Percentiles rank a stretch among this genome's conserved stretches.
Evolutionary conservation across 2,113 vertebrate species (phyloP).

Genomic region (Pangasianodon hypophthalmus): DNA sequence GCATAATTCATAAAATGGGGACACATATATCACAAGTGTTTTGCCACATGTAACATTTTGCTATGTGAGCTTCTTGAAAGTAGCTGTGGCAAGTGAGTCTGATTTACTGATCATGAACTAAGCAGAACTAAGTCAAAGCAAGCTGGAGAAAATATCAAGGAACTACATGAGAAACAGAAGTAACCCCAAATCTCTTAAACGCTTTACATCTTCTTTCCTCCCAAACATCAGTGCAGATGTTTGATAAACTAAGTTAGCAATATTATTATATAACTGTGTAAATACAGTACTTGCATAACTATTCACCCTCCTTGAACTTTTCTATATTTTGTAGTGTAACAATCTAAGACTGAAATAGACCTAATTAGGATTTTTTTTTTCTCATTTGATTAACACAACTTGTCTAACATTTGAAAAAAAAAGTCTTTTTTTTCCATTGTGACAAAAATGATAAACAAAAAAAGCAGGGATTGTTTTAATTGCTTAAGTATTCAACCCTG

Average conservation of each 20-base stretch:
- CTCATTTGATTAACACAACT: too few relatives aligned
- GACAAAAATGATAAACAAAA: too few relatives aligned
- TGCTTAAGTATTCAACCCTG: background rate
- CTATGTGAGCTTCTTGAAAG: background rate
- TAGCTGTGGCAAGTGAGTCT: conserved; percentile 6
- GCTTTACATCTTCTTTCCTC: background rate
- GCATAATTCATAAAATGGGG: background rate
- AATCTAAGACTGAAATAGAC: background rate
- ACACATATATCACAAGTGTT: background rate
- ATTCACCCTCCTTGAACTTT: background rate
- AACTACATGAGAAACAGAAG: background rate
- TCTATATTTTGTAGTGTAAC: background rate
- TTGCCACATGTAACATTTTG: background rate
- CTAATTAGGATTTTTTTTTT: too few relatives aligned
- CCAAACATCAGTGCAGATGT: background rate
- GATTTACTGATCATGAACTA: conserved; percentile 6
- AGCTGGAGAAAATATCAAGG: background rate
- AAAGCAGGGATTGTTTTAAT: too few relatives aligned
- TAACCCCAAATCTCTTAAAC: background rate
- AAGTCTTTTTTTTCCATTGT: too few relatives aligned
- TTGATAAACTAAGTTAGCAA: background rate
- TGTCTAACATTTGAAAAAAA: too few relatives aligned
- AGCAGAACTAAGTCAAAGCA: background rate
- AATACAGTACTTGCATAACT: background rate
- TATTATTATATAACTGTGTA: background rate